Conservation (phyloP, 2,797 vertebrate species). For the Ceryle rudis region DNA sequence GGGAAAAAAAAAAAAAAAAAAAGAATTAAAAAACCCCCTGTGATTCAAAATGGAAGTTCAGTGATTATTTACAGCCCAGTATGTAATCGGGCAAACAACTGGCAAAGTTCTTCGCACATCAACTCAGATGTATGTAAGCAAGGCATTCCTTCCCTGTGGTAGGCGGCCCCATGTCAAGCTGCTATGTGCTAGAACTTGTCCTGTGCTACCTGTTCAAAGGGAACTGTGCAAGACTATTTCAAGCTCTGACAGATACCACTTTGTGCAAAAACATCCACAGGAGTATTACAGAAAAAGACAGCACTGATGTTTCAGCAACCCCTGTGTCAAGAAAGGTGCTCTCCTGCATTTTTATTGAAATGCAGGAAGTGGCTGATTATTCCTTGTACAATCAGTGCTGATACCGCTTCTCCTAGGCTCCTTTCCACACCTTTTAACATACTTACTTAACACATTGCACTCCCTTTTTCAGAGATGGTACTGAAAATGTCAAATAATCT, state of each 20-base stretch:
- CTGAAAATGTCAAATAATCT: neutral
- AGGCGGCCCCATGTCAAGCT: constrained; percentile 32
- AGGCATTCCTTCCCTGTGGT: neutral
- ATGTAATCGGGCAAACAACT: constrained; percentile 11
- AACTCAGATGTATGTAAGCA: neutral
- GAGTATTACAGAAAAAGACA: constrained; percentile 52
- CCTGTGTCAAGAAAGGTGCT: constrained; percentile 40
- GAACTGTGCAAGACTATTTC: constrained; percentile 53
- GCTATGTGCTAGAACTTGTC: constrained; percentile 58
- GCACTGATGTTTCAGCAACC: constrained; percentile 55
- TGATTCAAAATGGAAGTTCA: constrained; percentile 30
- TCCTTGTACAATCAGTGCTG: neutral
- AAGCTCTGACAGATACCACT: constrained; percentile 63
- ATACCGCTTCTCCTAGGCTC: neutral
- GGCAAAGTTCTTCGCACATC: constrained; percentile 25
- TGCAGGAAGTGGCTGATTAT: neutral
- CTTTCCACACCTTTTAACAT: neutral
- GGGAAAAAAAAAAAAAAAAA: neutral
- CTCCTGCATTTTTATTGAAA: constrained; percentile 52
- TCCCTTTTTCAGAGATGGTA: neutral
- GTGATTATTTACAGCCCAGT: neutral
- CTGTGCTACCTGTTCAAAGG: constrained; percentile 66
- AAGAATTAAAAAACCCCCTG: neutral
- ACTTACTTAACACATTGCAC: neutral
- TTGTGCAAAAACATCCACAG: constrained; percentile 59